Evolutionary conservation across 2,888 invertebrate species (phyloP).

Genomic region (Slavum lentiscoides): DNA sequence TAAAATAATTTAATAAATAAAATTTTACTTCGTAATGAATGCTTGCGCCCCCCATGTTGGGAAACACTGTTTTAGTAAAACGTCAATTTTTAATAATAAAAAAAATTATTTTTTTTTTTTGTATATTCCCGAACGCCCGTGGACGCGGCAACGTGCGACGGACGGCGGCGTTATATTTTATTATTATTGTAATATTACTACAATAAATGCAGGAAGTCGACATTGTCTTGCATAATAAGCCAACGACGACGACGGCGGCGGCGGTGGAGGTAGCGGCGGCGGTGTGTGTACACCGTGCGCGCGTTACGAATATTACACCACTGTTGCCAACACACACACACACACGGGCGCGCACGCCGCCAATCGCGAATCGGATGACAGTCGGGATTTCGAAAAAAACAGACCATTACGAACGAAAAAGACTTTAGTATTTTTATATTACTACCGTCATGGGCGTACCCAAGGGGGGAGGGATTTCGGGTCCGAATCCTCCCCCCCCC

Average conservation of each 20-base stretch:
- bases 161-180: neutral
- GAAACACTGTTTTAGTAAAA: too few relatives aligned
- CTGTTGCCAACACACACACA: constrained; percentile 39
- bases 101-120: too few relatives aligned
- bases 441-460: too few relatives aligned
- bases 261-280: neutral
- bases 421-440: too few relatives aligned
- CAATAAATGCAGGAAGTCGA: constrained; percentile 52
- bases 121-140: neutral
- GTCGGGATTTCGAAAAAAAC: constrained; percentile 16
- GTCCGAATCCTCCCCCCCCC: too few relatives aligned
- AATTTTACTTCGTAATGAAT: too few relatives aligned
- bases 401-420: constrained; percentile 11
- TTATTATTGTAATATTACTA: constrained; percentile 9
- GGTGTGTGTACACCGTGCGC: constrained; percentile 14
- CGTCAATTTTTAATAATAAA: too few relatives aligned
- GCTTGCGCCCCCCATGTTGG: too few relatives aligned
- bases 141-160: neutral
- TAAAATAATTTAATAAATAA: too few relatives aligned
- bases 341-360: neutral
- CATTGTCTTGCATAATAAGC: constrained; percentile 53
- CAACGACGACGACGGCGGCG: neutral
- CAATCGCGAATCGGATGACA: constrained; percentile 4
- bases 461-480: too few relatives aligned
- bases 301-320: constrained; percentile 30